These are phyloP conservation scores for Bolinopsis microptera DNA, from an alignment of 37 sponge, comb jelly and placozoan species.

Conservation along the genomic window DNA sequence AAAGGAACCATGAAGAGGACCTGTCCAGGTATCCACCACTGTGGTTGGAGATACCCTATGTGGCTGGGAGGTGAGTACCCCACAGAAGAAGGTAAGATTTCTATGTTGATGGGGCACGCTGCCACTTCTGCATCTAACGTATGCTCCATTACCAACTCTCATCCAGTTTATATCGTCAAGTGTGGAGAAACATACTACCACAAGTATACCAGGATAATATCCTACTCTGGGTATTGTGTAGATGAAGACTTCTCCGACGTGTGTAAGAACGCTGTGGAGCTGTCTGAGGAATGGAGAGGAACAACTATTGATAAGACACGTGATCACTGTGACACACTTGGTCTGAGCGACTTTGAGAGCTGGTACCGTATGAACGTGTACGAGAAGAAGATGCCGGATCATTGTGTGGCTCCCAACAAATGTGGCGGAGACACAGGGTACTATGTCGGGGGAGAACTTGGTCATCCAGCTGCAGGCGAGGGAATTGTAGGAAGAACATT, in stretches of 20 bases:
- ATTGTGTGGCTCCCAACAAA: constrained; percentile 44
- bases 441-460: constrained; percentile 24
- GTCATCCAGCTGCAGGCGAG: constrained; percentile 20
- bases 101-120: neutral
- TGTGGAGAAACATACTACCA: constrained; percentile 65
- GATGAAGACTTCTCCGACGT: constrained; percentile 29
- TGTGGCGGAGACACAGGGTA: constrained; percentile 43
- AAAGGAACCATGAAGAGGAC: constrained; percentile 49
- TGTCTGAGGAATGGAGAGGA: constrained; percentile 32
- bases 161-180: constrained; percentile 40
- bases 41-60: constrained; percentile 59
- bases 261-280: constrained; percentile 5
- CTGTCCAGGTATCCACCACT: constrained; percentile 56
- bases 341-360: neutral
- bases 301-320: constrained; percentile 36
- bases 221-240: constrained; percentile 26
- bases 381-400: constrained; percentile 52
- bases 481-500: constrained; percentile 50
- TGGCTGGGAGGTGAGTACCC: constrained; percentile 14
- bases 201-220: neutral
- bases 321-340: constrained; percentile 52
- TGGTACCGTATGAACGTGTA: constrained; percentile 35
- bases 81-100: neutral
- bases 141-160: neutral
- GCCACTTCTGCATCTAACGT: neutral